These are phyloP conservation scores for Tromatobia lineatoria DNA, from an alignment of 2,888 invertebrate genomes.

Conservation along the genomic window DNA sequence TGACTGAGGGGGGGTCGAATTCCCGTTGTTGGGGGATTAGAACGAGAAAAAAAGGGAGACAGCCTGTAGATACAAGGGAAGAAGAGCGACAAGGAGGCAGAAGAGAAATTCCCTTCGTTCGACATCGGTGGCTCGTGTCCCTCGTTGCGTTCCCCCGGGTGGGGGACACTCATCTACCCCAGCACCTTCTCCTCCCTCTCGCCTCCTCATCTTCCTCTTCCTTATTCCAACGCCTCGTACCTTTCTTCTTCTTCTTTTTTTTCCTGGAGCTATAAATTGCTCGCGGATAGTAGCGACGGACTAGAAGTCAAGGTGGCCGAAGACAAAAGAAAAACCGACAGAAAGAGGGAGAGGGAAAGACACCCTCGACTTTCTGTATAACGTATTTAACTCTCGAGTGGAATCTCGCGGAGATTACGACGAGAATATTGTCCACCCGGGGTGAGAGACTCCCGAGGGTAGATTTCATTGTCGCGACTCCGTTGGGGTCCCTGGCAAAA, in stretches of 20 bases:
- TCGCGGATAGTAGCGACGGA: constrained; percentile 76
- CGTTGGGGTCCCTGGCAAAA: constrained; percentile 48
- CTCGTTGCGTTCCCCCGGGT: constrained; percentile 67
- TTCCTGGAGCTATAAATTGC: constrained; percentile 81
- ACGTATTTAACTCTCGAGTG: constrained; percentile 82
- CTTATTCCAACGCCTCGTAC: constrained; percentile 12
- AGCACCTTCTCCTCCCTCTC: background rate
- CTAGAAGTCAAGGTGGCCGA: constrained; percentile 78
- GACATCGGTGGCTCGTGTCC: constrained; percentile 71
- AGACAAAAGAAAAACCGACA: constrained; percentile 82
- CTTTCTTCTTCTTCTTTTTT: constrained; percentile 67
- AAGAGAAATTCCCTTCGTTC: constrained; percentile 68
- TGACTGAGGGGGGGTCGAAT: constrained; percentile 56
- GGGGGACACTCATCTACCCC: constrained; percentile 56
- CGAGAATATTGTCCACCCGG: constrained; percentile 77
- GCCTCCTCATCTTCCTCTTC: constrained; percentile 59
- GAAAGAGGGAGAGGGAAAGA: constrained; percentile 13
- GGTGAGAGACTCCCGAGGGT: constrained; percentile 64
- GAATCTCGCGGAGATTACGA: constrained; percentile 80
- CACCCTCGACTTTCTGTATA: constrained; percentile 72
- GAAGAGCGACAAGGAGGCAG: constrained; percentile 23
- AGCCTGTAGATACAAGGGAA: constrained; percentile 10
- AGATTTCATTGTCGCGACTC: constrained; percentile 63
- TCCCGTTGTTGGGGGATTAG: constrained; percentile 61
- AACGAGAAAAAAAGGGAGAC: constrained; percentile 45